A percentile compares a stretch with the other conserved stretches of the same genome.
phyloP scores from a whole-genome alignment of 2,797 vertebrate genomes.

The Diglossa cyanea region DNA sequence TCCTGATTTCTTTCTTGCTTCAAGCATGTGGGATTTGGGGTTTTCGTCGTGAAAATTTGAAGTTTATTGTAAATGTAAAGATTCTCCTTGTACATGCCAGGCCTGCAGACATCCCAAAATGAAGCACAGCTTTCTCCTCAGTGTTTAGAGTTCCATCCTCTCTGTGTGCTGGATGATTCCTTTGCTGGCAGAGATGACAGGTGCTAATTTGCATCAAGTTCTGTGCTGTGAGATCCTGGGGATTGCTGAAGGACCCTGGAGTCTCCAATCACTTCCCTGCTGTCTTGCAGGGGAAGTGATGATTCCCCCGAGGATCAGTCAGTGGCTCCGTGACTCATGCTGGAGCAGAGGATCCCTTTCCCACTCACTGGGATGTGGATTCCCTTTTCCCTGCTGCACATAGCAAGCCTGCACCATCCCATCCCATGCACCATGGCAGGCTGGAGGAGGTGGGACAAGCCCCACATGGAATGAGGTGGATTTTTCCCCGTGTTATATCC shows the following conservation, averaged over 20 bases:
- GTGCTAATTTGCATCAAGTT: not conserved
- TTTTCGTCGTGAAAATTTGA: not conserved
- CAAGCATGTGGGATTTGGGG: not conserved
- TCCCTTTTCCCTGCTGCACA: not conserved
- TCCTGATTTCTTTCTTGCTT: not conserved
- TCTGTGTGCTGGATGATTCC: not conserved
- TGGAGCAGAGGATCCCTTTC: slow-evolving; percentile 7
- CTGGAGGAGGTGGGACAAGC: not conserved
- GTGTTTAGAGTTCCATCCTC: not conserved
- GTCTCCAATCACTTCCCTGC: not conserved
- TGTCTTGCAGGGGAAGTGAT: not conserved
- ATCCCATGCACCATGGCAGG: not conserved
- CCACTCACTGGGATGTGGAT: not conserved
- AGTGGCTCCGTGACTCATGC: not conserved
- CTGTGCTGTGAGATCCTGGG: not conserved
- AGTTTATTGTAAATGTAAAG: not conserved
- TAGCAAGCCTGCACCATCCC: not conserved
- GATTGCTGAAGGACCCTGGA: not conserved
- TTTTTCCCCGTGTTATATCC: not conserved
- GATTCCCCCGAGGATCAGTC: not conserved
- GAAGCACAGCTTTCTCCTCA: not conserved
- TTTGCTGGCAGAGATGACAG: not conserved
- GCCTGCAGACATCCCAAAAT: not conserved
- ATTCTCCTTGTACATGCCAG: not conserved
- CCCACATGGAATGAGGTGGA: not conserved